Evolutionary conservation across 2,113 vertebrate genomes (phyloP), one percentile per base, ranked within the genome.

Genomic region (Aldabrachelys gigantea): DNA sequence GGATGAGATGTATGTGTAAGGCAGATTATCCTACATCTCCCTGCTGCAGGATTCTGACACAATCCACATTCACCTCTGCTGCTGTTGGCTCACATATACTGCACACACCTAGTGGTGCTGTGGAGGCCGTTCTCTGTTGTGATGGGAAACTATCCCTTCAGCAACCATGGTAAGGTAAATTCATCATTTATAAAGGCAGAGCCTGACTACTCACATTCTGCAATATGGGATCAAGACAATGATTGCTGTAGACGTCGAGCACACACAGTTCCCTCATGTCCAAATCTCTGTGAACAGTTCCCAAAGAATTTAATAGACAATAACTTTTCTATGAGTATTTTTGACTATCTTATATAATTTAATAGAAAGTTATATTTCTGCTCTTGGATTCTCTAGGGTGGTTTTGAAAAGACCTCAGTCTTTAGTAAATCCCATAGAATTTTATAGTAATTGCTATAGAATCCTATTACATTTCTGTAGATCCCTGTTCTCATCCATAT

Each of bases 371-470:
- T 69, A 10, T 4, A 57, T 75, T 80, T 69, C 80, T 2, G 1
- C 56, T 85, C 3, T 2, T 3, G 83, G 78, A 8, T 10, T 24
- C 65, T 22, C 75, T 12, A 0, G 4, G 7, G 24, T 52, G 56
- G 22, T 38, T 69, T 88, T 88, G 83, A 80, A 44, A 38, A 53
- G 53, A 52, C 19, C 7, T 49, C 50, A 82, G 25, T 62, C 50
- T 69, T 8, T n/a, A 38, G n/a, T 72, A 72, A 72, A 72, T 72
- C 65, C 8, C n/a, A 8, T 10, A 72, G 17, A n/a, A 72, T 38
- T 57, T 35, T 19, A 25, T 8, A 1, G 25, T 49, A 14, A 11
- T 13, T 79, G 27, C 25, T 62, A n/a, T 24, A 78, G 47, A 29
- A 53, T 22, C 27, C 31, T 47, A 7, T 41, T 85, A 0, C 8